Percentiles rank a stretch among this genome's conserved stretches.
Conservation (phyloP, 2,113 vertebrate species). For the Vimba vimba region DNA sequence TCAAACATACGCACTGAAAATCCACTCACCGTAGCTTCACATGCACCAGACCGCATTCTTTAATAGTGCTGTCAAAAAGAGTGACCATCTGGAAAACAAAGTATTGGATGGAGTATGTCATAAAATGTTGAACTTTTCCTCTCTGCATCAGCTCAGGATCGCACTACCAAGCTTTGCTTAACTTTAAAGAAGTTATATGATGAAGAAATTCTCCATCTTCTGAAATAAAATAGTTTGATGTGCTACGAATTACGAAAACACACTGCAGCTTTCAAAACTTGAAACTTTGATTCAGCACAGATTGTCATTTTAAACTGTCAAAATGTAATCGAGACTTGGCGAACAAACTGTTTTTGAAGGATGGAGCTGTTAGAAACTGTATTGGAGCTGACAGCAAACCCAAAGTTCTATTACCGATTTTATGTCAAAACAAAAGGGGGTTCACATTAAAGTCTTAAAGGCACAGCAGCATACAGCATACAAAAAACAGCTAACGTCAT, state of each 20-base stretch:
- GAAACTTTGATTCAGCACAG: neutral
- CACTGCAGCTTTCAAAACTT: neutral
- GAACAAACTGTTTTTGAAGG: neutral
- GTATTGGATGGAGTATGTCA: slow-evolving; percentile 5
- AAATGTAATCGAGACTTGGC: neutral
- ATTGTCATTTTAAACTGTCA: neutral
- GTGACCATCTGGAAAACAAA: slow-evolving; percentile 44
- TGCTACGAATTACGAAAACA: neutral
- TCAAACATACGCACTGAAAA: slow-evolving; percentile 22
- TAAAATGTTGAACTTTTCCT: neutral
- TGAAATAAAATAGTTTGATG: neutral
- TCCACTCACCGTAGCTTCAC: slow-evolving; percentile 3
- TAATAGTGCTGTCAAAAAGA: slow-evolving; percentile 31
- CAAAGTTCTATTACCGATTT: neutral
- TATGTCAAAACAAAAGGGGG: neutral
- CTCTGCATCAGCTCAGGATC: neutral
- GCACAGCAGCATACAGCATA: neutral
- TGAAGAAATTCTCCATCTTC: neutral
- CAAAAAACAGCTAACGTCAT: too few relatives aligned
- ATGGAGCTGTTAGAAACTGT: neutral
- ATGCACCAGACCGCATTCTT: slow-evolving; percentile 22
- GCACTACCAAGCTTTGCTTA: slow-evolving; percentile 8
- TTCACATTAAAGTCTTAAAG: neutral
- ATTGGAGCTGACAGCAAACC: neutral
- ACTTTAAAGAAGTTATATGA: slow-evolving; percentile 24